Evolutionary conservation across 2,888 invertebrate species (phyloP).

Genomic region (Vanessa cardui): DNA sequence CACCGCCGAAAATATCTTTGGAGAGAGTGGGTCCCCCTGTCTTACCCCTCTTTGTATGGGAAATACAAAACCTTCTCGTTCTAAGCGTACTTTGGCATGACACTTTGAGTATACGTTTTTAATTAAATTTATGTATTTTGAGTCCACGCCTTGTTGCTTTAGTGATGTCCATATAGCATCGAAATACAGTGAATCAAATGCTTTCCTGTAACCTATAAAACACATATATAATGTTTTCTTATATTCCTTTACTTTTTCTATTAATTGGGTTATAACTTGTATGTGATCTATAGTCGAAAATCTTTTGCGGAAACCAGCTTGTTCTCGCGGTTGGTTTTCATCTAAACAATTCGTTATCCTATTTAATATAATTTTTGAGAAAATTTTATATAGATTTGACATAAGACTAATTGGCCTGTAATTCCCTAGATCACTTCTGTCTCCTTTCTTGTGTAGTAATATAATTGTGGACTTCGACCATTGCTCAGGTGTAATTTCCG

Average conservation of each 20-base stretch:
- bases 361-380: too few relatives aligned
- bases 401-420: conserved; percentile 17
- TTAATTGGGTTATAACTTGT: too few relatives aligned
- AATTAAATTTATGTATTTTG: not conserved
- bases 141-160: conserved; percentile 28
- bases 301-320: conserved; percentile 23
- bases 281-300: conserved; percentile 31
- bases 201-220: too few relatives aligned
- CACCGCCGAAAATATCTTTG: too few relatives aligned
- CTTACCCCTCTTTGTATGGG: conserved; percentile 24
- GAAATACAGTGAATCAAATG: too few relatives aligned
- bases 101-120: not conserved
- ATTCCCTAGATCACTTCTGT: conserved; percentile 19
- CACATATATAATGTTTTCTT: too few relatives aligned
- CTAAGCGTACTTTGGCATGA: not conserved
- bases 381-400: conserved; percentile 27
- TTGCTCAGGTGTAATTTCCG: too few relatives aligned
- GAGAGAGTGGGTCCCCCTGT: not conserved
- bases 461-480: conserved; percentile 24
- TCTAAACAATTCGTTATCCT: conserved; percentile 28
- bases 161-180: conserved; percentile 29
- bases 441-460: conserved; percentile 22
- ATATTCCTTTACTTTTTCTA: too few relatives aligned
- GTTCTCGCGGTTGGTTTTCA: conserved; percentile 33
- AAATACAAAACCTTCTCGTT: conserved; percentile 6